Percentiles rank a stretch among this genome's conserved stretches.
These are phyloP conservation scores for Ganaspis sp. DNA, from an alignment of 1,140 invertebrate genomes.

Conservation along the genomic window DNA sequence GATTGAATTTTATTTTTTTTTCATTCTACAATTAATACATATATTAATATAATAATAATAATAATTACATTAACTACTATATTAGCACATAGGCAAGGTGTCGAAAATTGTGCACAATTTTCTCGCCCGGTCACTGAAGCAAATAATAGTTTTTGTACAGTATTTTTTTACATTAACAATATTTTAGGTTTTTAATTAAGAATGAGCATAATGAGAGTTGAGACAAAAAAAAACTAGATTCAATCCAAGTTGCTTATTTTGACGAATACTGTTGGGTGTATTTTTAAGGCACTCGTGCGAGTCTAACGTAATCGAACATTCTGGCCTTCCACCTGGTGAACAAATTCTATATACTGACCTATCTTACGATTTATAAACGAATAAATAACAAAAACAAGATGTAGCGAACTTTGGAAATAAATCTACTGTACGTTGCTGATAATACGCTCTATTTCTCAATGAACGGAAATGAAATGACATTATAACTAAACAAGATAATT, in stretches of 20 bases:
- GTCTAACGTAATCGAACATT: conserved; percentile 53
- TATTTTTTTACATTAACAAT: not conserved
- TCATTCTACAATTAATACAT: no score
- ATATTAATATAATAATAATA: no score
- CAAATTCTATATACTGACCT: conserved; percentile 27
- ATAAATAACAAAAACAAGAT: conserved; percentile 53
- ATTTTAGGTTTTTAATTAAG: not conserved
- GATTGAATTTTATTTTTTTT: conserved; percentile 11
- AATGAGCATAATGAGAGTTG: not conserved
- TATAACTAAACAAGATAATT: conserved; percentile 14
- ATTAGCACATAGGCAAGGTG: no score
- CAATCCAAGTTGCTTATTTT: conserved; percentile 20
- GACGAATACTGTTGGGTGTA: conserved; percentile 67
- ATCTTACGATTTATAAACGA: conserved; percentile 53
- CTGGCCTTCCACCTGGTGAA: conserved; percentile 23
- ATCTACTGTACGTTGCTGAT: conserved; percentile 47
- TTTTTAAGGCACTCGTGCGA: conserved; percentile 68
- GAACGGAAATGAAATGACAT: not conserved
- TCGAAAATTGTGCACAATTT: no score
- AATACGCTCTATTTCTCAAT: conserved; percentile 39
- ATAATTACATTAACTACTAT: no score
- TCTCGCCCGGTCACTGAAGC: no score
- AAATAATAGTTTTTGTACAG: no score
- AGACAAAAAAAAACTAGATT: not conserved
- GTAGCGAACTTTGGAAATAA: conserved; percentile 55